phyloP scores from a whole-genome alignment of 2,888 invertebrate species.

The Phaedon cochleariae region DNA sequence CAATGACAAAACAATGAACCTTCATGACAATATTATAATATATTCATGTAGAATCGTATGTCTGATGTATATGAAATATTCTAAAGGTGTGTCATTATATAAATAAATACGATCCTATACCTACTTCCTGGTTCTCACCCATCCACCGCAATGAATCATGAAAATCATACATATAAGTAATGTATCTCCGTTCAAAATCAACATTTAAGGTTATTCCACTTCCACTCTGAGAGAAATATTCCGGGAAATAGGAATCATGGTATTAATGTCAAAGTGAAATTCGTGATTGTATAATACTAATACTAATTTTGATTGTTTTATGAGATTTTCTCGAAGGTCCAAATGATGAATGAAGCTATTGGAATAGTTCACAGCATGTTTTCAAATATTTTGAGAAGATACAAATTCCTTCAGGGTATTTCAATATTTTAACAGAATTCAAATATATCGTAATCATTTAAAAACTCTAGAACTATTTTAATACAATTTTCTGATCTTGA shows the following conservation, averaged over 20 bases:
- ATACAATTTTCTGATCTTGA: too few species aligned
- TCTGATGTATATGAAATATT: background rate
- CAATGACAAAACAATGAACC: background rate
- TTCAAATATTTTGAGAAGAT: too few species aligned
- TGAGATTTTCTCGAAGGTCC: too few species aligned
- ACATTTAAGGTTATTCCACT: background rate
- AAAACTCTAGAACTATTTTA: too few species aligned
- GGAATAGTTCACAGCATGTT: too few species aligned
- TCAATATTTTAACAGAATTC: too few species aligned
- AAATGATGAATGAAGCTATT: too few species aligned
- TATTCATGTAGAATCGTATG: background rate
- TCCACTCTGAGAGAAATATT: too few species aligned
- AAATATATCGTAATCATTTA: too few species aligned
- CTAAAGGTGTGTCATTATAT: background rate
- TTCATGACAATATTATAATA: background rate
- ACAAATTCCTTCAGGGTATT: too few species aligned
- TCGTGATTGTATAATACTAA: too few species aligned
- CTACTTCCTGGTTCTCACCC: background rate
- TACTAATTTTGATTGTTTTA: too few species aligned
- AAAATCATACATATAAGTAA: background rate
- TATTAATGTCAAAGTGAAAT: background rate
- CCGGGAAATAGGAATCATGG: background rate
- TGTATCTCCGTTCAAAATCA: background rate
- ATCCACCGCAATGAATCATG: background rate
- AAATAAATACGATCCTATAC: background rate